Percentiles rank a stretch among this genome's conserved stretches.
Conservation (phyloP, 2,888 invertebrate genomes). For the Oscheius onirici region DNA sequence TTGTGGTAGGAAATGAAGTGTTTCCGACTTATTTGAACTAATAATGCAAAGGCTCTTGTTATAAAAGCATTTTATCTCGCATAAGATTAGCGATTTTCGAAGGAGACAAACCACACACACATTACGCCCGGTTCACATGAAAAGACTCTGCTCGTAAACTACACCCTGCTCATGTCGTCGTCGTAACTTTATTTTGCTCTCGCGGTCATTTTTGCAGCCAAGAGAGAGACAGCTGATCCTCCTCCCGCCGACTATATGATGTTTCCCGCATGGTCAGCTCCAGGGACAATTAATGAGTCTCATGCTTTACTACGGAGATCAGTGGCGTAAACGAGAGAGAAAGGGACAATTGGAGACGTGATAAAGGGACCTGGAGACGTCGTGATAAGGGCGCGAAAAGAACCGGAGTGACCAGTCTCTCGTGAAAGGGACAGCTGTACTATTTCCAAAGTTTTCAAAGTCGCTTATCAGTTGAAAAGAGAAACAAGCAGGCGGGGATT, state of each 20-base stretch:
- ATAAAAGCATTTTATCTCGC: too few relatives aligned
- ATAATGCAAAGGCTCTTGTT: too few relatives aligned
- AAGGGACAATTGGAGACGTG: slow-evolving; percentile 4
- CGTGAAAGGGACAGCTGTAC: slow-evolving; percentile 8
- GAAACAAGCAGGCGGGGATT: not conserved
- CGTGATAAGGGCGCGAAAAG: slow-evolving; percentile 2
- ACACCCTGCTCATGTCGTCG: not conserved
- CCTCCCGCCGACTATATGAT: not conserved
- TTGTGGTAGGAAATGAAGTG: too few relatives aligned
- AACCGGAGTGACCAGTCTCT: not conserved
- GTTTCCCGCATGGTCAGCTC: not conserved
- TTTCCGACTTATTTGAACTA: too few relatives aligned
- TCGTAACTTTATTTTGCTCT: not conserved
- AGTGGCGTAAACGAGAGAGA: not conserved
- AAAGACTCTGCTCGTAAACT: not conserved
- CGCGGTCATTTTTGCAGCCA: slow-evolving; percentile 13
- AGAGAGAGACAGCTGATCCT: slow-evolving; percentile 9
- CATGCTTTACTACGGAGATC: not conserved
- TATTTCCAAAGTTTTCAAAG: slow-evolving; percentile 1
- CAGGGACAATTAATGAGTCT: not conserved
- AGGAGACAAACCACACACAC: not conserved
- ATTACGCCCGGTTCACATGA: not conserved
- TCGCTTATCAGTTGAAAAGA: not conserved
- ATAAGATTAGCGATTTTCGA: slow-evolving; percentile 31
- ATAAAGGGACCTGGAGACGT: not conserved